phyloP scores from a whole-genome alignment of 2,797 vertebrate species.

The Tenualosa thibaudeaui region DNA sequence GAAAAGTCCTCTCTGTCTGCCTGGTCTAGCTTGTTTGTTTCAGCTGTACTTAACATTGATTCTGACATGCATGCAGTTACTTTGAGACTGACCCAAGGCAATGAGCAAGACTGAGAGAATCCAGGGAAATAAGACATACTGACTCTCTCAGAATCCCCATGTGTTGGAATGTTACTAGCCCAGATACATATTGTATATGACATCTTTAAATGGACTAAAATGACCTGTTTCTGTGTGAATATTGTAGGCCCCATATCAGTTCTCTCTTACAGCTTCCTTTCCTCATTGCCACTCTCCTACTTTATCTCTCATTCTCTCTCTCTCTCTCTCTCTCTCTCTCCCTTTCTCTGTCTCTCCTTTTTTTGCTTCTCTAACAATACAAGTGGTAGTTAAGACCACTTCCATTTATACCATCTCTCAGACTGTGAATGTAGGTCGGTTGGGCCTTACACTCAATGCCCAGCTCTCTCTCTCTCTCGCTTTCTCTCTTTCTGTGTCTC shows the following conservation, averaged over 20 bases:
- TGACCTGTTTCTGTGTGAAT: background rate
- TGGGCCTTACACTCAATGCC: slow-evolving; percentile 52
- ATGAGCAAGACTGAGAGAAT: background rate
- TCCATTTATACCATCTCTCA: slow-evolving; percentile 55
- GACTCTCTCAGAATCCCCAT: background rate
- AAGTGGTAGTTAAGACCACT: slow-evolving; percentile 32
- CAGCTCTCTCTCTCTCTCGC: slow-evolving; percentile 8
- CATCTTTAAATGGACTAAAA: background rate
- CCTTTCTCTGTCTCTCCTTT: background rate
- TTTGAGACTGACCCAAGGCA: background rate
- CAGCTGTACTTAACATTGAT: background rate
- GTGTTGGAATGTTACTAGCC: background rate
- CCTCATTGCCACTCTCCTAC: background rate
- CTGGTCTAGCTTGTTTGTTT: background rate
- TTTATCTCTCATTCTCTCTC: background rate
- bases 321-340: background rate
- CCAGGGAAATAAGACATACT: background rate
- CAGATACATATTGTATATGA: background rate
- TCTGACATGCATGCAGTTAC: background rate
- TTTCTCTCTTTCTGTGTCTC: background rate
- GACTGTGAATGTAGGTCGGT: slow-evolving; percentile 60
- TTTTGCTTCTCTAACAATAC: background rate
- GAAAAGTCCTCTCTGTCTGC: background rate
- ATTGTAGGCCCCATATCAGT: background rate
- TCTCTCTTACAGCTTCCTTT: background rate